Conservation (phyloP, 64 coral and sea anemone genomes). For the Astreopora myriophthalma region DNA sequence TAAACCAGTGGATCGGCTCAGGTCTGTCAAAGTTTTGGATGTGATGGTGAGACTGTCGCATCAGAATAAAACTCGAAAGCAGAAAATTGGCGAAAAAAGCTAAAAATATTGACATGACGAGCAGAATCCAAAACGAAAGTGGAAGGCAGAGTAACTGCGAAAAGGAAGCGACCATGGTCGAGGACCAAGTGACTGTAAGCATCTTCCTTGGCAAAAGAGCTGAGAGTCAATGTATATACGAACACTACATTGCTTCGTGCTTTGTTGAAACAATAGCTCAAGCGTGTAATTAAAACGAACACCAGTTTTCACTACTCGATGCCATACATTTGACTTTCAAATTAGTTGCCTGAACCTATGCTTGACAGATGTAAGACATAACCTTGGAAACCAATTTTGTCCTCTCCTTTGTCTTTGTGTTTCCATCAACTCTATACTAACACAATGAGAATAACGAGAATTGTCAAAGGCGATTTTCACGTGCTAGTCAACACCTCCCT, state of each 20-base stretch:
- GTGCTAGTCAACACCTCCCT: neutral
- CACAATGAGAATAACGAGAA: no score
- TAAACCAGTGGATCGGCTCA: neutral
- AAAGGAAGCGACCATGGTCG: neutral
- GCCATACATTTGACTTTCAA: neutral
- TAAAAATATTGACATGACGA: slow-evolving; percentile 8
- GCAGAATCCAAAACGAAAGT: neutral
- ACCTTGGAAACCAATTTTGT: neutral
- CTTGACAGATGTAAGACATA: slow-evolving; percentile 20
- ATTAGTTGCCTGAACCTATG: neutral
- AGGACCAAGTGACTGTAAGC: neutral
- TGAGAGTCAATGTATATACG: neutral
- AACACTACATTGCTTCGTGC: neutral
- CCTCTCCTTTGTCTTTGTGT: no score
- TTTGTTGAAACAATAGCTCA: neutral
- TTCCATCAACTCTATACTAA: no score
- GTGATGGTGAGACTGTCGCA: neutral
- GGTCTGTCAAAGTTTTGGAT: neutral
- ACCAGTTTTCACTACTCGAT: neutral
- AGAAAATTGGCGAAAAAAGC: neutral
- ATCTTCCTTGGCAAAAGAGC: neutral
- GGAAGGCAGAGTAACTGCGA: neutral
- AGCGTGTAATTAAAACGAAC: neutral
- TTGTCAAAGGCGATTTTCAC: neutral
- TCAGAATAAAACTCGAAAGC: neutral